Evolutionary conservation across 2,888 invertebrate species (phyloP).

Genomic region (Epinotia demarniana): DNA sequence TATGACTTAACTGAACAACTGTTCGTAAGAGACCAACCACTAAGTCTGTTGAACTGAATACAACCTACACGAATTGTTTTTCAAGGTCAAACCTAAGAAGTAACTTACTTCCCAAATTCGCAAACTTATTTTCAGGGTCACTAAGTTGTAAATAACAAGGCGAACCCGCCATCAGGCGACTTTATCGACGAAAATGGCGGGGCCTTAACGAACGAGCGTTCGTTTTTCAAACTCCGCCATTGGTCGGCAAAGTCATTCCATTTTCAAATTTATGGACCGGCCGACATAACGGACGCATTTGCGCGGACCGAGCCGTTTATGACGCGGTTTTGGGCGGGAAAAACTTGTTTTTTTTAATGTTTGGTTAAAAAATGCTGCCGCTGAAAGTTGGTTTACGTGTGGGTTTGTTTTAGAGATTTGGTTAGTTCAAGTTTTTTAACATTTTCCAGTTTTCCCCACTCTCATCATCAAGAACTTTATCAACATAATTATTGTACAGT

Average conservation of each 20-base stretch:
- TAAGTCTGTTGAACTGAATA: no score
- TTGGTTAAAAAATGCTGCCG: conserved; percentile 32
- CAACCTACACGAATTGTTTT: neutral
- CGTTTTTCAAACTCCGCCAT: conserved; percentile 53
- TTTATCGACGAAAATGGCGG: conserved; percentile 46
- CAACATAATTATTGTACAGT: no score
- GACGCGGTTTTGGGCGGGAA: conserved; percentile 36
- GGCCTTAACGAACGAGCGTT: conserved; percentile 48
- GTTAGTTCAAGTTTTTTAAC: neutral
- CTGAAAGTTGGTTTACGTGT: conserved; percentile 16
- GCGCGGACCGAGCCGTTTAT: conserved; percentile 52
- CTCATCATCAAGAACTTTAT: no score
- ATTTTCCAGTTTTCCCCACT: neutral
- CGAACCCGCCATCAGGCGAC: conserved; percentile 36
- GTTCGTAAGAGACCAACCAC: no score
- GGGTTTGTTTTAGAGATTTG: conserved; percentile 1
- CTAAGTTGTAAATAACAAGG: conserved; percentile 33
- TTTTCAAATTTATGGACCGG: conserved; percentile 66
- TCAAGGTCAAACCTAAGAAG: neutral
- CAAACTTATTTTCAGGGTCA: neutral
- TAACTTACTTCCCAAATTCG: neutral
- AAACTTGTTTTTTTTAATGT: conserved; percentile 36
- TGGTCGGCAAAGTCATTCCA: conserved; percentile 56
- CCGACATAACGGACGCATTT: conserved; percentile 56
- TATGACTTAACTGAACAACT: no score